Evolutionary conservation across 1,140 invertebrate genomes (phyloP).

Genomic region (Parasteatoda tepidariorum): DNA sequence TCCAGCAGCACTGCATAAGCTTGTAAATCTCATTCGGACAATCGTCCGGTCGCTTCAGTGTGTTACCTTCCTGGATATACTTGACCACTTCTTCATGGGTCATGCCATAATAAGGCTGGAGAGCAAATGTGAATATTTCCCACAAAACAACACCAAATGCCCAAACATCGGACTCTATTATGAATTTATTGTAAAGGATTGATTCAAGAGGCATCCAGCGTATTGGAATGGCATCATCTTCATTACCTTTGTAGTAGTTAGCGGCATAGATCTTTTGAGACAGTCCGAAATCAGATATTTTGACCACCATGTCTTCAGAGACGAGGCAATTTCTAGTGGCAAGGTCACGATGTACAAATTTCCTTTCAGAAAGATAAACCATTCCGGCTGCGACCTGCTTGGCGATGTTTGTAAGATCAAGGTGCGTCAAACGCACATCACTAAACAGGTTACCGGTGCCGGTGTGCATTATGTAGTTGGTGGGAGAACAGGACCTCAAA

Average conservation of each 20-base stretch:
- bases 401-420: slow-evolving; percentile 49
- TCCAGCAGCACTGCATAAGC: slow-evolving; percentile 94
- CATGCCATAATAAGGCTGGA: slow-evolving; percentile 95
- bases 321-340: slow-evolving; percentile 96
- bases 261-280: slow-evolving; percentile 89
- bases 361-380: slow-evolving; percentile 93
- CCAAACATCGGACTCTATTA: slow-evolving; percentile 93
- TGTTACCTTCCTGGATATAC: slow-evolving; percentile 90
- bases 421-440: slow-evolving; percentile 75
- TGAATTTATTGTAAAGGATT: slow-evolving; percentile 94
- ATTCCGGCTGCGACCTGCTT: slow-evolving; percentile 90
- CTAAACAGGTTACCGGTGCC: slow-evolving; percentile 70
- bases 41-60: slow-evolving; percentile 87
- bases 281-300: slow-evolving; percentile 96
- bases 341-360: slow-evolving; percentile 95
- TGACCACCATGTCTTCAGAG: slow-evolving; percentile 92
- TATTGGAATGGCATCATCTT: slow-evolving; percentile 92
- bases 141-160: slow-evolving; percentile 92
- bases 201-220: slow-evolving; percentile 96
- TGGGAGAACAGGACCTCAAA: slow-evolving; percentile 78
- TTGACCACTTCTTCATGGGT: slow-evolving; percentile 95
- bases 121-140: slow-evolving; percentile 94
- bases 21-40: slow-evolving; percentile 91
- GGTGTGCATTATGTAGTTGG: slow-evolving; percentile 76
- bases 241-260: slow-evolving; percentile 70